Conservation (phyloP, 1,140 invertebrate genomes). For the Oreohelix idahoensis region DNA sequence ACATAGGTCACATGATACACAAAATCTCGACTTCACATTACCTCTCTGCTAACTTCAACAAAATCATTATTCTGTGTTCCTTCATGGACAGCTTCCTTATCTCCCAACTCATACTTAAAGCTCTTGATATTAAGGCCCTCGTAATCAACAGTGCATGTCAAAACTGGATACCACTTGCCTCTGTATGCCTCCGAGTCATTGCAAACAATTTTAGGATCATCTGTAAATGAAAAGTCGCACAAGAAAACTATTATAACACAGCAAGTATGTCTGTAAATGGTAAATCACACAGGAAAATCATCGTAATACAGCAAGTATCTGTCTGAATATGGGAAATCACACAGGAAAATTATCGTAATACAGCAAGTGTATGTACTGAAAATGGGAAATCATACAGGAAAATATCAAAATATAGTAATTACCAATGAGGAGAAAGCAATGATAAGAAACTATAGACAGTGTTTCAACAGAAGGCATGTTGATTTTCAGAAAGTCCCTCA, state of each 20-base stretch:
- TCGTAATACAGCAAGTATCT: no score
- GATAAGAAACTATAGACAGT: no score
- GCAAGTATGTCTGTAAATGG: neutral
- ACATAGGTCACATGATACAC: no score
- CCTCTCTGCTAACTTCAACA: neutral
- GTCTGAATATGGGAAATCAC: no score
- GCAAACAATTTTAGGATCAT: conserved; percentile 10
- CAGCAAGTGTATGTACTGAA: no score
- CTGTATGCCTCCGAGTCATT: neutral
- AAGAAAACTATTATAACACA: neutral
- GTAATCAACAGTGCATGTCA: neutral
- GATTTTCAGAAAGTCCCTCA: no score
- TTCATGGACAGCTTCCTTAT: neutral
- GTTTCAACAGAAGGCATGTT: no score
- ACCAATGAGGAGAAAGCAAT: no score
- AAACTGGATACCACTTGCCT: neutral
- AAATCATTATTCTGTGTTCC: neutral
- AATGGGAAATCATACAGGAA: no score
- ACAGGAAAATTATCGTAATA: no score
- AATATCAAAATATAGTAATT: no score
- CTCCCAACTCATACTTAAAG: neutral
- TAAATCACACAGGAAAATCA: no score
- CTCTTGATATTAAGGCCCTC: conserved; percentile 4
- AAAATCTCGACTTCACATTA: neutral
- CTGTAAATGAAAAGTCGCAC: neutral